Conservation (phyloP, 1,140 invertebrate genomes). For the Drosophila prosaltans region DNA sequence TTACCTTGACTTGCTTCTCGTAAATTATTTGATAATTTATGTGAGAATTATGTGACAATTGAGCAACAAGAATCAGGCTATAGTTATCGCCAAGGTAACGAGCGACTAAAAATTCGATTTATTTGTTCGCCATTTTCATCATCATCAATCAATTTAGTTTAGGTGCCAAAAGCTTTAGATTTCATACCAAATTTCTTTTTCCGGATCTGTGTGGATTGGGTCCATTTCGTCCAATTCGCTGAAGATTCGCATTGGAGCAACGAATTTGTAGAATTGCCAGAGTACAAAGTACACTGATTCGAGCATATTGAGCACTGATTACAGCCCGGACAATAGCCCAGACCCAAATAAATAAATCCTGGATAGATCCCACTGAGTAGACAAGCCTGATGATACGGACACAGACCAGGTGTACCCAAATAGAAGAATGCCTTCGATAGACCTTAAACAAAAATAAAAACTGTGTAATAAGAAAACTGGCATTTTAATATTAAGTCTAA, state of each 20-base stretch:
- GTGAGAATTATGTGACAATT: conserved; percentile 78
- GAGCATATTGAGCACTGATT: conserved; percentile 41
- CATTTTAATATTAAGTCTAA: not conserved
- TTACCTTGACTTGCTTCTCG: conserved; percentile 57
- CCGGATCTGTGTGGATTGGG: not conserved
- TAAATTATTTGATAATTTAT: conserved; percentile 81
- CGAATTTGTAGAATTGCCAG: conserved; percentile 47
- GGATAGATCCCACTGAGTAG: not conserved
- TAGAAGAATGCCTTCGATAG: conserved; percentile 44
- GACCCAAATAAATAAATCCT: conserved; percentile 24
- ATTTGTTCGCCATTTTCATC: conserved; percentile 34
- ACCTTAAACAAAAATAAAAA: conserved; percentile 23
- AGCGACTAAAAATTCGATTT: conserved; percentile 39
- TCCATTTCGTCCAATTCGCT: conserved; percentile 55
- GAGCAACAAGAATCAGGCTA: conserved; percentile 32
- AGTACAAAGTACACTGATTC: conserved; percentile 50
- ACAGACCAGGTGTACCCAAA: conserved; percentile 42
- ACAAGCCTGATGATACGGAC: conserved; percentile 36
- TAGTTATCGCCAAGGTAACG: conserved; percentile 26
- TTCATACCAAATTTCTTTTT: conserved; percentile 47
- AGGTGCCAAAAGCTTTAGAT: conserved; percentile 50
- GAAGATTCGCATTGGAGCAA: conserved; percentile 55
- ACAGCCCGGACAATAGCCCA: conserved; percentile 28
- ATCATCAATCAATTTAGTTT: conserved; percentile 69
- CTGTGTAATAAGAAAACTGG: not conserved